Conservation (phyloP, 2,797 vertebrate species). For the Sciaenops ocellatus region DNA sequence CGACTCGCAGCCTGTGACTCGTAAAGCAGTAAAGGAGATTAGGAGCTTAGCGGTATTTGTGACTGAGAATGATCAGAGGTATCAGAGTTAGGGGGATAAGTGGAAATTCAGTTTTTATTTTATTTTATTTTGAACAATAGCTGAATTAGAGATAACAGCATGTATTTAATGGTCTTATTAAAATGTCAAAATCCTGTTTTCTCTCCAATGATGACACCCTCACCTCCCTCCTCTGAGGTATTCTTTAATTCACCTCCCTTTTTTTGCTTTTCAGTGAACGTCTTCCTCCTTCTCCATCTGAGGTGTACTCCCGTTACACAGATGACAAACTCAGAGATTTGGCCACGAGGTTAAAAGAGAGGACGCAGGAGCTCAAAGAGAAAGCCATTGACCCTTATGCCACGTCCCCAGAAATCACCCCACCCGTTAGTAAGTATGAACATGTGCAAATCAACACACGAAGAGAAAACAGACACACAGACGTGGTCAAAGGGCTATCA, state of each 20-base stretch:
- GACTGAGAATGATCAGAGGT: slow-evolving; percentile 48
- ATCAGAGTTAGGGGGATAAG: neutral
- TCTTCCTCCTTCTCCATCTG: slow-evolving; percentile 35
- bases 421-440: slow-evolving; percentile 87
- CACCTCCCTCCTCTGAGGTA: neutral
- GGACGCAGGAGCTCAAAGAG: slow-evolving; percentile 81
- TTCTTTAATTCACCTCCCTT: neutral
- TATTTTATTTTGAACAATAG: neutral
- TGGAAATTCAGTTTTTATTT: slow-evolving; percentile 1
- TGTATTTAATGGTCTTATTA: neutral
- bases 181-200: neutral
- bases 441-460: neutral
- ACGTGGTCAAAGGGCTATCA: neutral
- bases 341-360: slow-evolving; percentile 77
- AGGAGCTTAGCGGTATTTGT: slow-evolving; percentile 73
- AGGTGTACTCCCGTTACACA: slow-evolving; percentile 79
- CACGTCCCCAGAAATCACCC: slow-evolving; percentile 90
- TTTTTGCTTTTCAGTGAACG: slow-evolving; percentile 62
- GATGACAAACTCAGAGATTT: slow-evolving; percentile 82
- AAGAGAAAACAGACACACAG: neutral
- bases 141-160: neutral
- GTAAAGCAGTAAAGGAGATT: slow-evolving; percentile 78
- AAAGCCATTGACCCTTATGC: slow-evolving; percentile 85
- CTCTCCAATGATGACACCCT: neutral
- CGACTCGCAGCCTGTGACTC: slow-evolving; percentile 52